Conservation (phyloP, 2,113 vertebrate species). For the Atlantisia rogersi region DNA sequence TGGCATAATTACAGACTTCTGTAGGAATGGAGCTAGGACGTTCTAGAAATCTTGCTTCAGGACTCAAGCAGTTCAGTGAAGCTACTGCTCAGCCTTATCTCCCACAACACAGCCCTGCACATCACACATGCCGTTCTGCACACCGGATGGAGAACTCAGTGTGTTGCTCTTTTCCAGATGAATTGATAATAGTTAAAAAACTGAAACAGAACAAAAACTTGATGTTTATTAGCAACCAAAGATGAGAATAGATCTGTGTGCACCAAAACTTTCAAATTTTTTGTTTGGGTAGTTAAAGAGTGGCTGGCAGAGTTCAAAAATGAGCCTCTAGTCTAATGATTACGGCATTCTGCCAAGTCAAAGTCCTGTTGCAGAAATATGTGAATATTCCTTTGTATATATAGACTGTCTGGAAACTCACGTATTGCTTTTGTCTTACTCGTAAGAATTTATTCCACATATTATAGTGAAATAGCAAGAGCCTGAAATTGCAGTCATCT, state of each 20-base stretch:
- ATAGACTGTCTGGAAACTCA: neutral
- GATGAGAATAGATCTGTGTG: neutral
- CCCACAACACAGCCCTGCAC: neutral
- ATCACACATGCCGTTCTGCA: neutral
- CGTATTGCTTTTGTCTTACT: neutral
- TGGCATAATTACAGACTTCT: neutral
- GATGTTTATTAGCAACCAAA: neutral
- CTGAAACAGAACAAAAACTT: neutral
- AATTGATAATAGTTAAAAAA: neutral
- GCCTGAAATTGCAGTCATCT: neutral
- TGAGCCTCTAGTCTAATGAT: neutral
- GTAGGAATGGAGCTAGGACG: neutral
- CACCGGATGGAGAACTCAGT: accelerated
- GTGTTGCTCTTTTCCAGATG: neutral
- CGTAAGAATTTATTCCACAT: neutral
- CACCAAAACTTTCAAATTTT: neutral
- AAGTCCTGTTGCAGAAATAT: neutral
- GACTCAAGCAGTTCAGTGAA: neutral
- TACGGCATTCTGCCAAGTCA: neutral
- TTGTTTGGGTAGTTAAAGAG: neutral
- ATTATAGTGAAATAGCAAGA: neutral
- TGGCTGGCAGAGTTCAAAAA: neutral
- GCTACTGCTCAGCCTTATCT: neutral
- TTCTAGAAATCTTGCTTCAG: neutral
- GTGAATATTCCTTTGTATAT: neutral